Base-by-base conservation (phyloP, 1,140 invertebrate genomes). In the Pachyrhynchus sulphureomaculatus region DNA sequence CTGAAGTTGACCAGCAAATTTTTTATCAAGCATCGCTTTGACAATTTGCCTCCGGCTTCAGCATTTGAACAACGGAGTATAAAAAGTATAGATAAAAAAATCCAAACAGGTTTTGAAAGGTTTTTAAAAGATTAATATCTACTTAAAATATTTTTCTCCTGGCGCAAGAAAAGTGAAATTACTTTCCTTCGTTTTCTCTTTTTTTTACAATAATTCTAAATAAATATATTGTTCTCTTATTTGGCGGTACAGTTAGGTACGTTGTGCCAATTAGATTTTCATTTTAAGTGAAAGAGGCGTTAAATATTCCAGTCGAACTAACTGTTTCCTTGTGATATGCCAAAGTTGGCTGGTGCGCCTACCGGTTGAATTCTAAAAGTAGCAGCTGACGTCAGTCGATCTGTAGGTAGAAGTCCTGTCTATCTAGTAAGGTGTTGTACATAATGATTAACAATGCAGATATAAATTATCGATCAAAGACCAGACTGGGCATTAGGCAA, bases 321-420 rank as follows among this genome's bases (percentile, higher is more conserved):
- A 53, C 51, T 53, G 51, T 53, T 39, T n/a, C 29, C 20, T 24
- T 33, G 51, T 12, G 51, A 53, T 53, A 41, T 53, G 32, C 51
- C 51, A 41, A 53, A 53, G 51, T 41, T 53, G 51, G 51, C 15
- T 41, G 12, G 48, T 32, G 51, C 32, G 51, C 51, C 51, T 53
- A 53, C 51, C 51, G 20, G 36, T 41, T 26, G 18, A 20, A 29
- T 21, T 53, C 51, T 53, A 53, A 53, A 53, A 53, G 21, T 23
- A 41, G 51, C 20, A 34, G 15, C 51, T 53, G 51, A 53, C 36
- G 51, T 53, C 51, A 53, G 15, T 13, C 20, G 6, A 20, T 15
- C 5, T 29, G 51, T 53, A 53, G 51, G 51, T 33, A 53, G 51
- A 15, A 53, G 34, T 51, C 32, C 33, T 51, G 17, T 51, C 33